Evolutionary conservation across 2,797 vertebrate genomes (phyloP).

Genomic region (Chromobotia macracanthus): DNA sequence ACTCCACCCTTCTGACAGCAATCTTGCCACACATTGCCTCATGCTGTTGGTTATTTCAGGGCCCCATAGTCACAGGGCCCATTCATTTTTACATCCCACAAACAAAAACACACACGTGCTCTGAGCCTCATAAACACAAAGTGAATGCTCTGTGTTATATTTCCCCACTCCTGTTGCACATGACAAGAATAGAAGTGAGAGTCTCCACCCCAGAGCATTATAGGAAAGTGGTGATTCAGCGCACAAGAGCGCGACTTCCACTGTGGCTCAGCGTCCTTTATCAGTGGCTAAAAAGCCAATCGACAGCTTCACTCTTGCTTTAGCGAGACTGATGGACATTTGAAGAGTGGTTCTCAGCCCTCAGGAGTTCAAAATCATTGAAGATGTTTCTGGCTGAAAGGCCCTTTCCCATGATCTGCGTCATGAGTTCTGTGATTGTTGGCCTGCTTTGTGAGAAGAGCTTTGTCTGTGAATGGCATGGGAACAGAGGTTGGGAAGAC

Average conservation of each 20-base stretch:
- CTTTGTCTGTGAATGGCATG: slow-evolving; percentile 62
- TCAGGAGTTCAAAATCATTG: slow-evolving; percentile 51
- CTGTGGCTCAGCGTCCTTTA: slow-evolving; percentile 25
- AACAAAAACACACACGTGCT: slow-evolving; percentile 36
- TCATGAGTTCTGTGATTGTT: slow-evolving; percentile 61
- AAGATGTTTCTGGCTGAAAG: slow-evolving; percentile 54
- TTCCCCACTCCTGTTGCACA: slow-evolving; percentile 33
- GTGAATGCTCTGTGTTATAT: slow-evolving; percentile 43
- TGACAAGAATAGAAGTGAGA: slow-evolving; percentile 56
- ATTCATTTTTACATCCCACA: slow-evolving; percentile 62
- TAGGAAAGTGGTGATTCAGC: slow-evolving; percentile 64
- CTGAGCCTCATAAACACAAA: slow-evolving; percentile 38
- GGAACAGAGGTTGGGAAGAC: slow-evolving; percentile 57
- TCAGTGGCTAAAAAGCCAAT: slow-evolving; percentile 37
- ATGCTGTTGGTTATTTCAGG: slow-evolving; percentile 64
- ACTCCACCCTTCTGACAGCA: slow-evolving; percentile 38
- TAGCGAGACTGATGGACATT: slow-evolving; percentile 45
- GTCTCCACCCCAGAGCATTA: slow-evolving; percentile 58
- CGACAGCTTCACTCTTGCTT: slow-evolving; percentile 40
- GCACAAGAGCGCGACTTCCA: slow-evolving; percentile 25
- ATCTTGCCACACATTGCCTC: slow-evolving; percentile 34
- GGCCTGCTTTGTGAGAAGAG: slow-evolving; percentile 51
- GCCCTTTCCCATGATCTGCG: slow-evolving; percentile 59
- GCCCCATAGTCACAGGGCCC: slow-evolving; percentile 45
- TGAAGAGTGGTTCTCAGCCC: slow-evolving; percentile 55